A percentile compares a stretch with the other conserved stretches of the same genome.
These are phyloP conservation scores for Dasysyrphus albostriatus DNA, from an alignment of 2,888 invertebrate species.

Conservation along the genomic window DNA sequence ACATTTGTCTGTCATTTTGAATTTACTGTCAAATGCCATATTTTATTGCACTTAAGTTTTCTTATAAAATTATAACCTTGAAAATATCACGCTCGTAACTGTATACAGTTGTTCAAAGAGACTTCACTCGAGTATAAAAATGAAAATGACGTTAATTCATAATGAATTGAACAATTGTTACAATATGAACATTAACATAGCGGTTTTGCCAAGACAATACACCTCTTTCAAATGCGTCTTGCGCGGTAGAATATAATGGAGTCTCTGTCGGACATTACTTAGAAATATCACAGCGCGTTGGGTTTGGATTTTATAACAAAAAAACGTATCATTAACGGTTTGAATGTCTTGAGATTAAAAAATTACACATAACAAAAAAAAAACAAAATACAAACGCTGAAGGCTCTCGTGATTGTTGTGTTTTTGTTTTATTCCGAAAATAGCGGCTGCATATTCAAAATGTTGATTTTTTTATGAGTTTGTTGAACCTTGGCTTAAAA, in stretches of 20 bases:
- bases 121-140: background rate
- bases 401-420: background rate
- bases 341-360: slow-evolving; percentile 3
- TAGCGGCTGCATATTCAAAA: slow-evolving; percentile 10
- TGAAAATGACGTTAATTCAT: slow-evolving; percentile 26
- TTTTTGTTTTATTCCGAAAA: slow-evolving; percentile 3
- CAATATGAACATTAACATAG: slow-evolving; percentile 25
- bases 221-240: background rate
- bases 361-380: too few relatives aligned
- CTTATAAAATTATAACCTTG: slow-evolving; percentile 12
- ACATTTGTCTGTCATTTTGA: background rate
- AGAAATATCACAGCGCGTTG: background rate
- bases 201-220: slow-evolving; percentile 17
- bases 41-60: background rate
- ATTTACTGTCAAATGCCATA: slow-evolving; percentile 8
- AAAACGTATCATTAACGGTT: slow-evolving; percentile 21
- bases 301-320: slow-evolving; percentile 22
- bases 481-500: slow-evolving; percentile 26
- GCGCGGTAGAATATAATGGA: background rate
- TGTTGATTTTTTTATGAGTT: slow-evolving; percentile 8
- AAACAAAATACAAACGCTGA: background rate
- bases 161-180: slow-evolving; percentile 30
- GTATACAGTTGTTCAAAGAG: background rate
- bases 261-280: slow-evolving; percentile 5
- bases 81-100: slow-evolving; percentile 3